Percentiles rank a stretch among this genome's conserved stretches.
Conservation (phyloP, 2,113 vertebrate genomes). For the Mobula birostris region DNA sequence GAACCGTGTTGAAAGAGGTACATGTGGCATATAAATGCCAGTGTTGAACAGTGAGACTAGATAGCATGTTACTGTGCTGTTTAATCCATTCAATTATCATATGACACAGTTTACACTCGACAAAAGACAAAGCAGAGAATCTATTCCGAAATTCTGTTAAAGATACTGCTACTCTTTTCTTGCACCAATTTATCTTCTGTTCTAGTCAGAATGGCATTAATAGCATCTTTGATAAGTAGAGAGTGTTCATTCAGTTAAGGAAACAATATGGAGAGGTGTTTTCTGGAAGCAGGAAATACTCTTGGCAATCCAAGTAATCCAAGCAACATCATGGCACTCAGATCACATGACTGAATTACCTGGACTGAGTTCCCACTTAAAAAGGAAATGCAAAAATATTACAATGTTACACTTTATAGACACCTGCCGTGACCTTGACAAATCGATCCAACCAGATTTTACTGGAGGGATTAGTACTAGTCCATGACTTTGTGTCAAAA, state of each 20-base stretch:
- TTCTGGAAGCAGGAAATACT: background rate
- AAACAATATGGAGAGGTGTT: background rate
- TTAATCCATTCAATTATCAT: background rate
- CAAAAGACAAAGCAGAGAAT: background rate
- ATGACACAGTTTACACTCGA: background rate
- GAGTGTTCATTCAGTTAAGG: background rate
- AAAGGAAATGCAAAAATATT: no score
- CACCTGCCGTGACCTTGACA: background rate
- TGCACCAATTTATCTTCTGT: background rate
- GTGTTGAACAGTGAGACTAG: background rate
- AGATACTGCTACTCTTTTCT: background rate
- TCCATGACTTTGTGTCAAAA: background rate
- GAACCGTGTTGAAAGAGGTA: background rate
- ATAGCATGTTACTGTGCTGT: background rate
- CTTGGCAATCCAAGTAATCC: slow-evolving; percentile 9
- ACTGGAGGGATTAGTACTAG: background rate
- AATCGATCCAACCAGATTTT: background rate
- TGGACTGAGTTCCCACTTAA: no score
- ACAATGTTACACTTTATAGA: background rate
- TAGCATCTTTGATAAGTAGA: background rate
- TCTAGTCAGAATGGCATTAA: background rate
- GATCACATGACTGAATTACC: background rate
- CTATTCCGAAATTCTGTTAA: background rate
- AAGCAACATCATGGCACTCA: background rate
- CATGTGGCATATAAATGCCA: background rate